Conservation (phyloP, 2,888 invertebrate genomes). For the Orthonevra nobilis region DNA sequence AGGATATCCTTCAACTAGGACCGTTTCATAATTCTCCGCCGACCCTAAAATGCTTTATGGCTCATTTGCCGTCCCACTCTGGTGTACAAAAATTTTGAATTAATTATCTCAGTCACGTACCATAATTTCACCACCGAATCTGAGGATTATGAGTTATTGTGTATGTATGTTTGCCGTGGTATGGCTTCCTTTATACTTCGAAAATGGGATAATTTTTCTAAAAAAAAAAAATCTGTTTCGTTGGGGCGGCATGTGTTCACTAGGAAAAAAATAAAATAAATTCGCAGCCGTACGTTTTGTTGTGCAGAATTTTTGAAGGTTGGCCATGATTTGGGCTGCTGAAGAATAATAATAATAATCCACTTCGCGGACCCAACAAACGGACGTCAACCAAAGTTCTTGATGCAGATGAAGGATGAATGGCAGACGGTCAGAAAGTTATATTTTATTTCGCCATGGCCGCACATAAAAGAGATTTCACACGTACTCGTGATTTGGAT, state of each 20-base stretch:
- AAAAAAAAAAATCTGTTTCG: conserved; percentile 7
- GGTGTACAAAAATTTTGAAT: conserved; percentile 36
- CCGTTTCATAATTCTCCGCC: conserved; percentile 49
- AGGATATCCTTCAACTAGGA: conserved; percentile 51
- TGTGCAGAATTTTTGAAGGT: neutral
- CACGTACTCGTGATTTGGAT: no score
- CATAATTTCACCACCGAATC: conserved; percentile 65
- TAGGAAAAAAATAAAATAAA: neutral
- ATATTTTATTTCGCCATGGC: no score
- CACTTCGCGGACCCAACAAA: conserved; percentile 48
- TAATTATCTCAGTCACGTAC: conserved; percentile 70
- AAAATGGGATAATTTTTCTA: conserved; percentile 29
- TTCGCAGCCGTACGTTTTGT: conserved; percentile 10
- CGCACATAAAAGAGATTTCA: no score
- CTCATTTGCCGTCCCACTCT: conserved; percentile 43
- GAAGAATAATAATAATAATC: conserved; percentile 41
- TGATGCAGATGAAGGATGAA: conserved; percentile 51
- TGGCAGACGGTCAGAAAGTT: conserved; percentile 38
- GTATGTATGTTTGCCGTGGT: neutral
- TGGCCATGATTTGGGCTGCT: conserved; percentile 16
- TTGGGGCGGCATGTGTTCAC: conserved; percentile 34
- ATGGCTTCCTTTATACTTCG: conserved; percentile 17
- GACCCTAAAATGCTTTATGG: conserved; percentile 61
- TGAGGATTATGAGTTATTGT: conserved; percentile 56
- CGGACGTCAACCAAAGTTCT: conserved; percentile 47